These are phyloP conservation scores for Galeruca laticollis DNA, from an alignment of 2,888 invertebrate species.

Conservation along the genomic window DNA sequence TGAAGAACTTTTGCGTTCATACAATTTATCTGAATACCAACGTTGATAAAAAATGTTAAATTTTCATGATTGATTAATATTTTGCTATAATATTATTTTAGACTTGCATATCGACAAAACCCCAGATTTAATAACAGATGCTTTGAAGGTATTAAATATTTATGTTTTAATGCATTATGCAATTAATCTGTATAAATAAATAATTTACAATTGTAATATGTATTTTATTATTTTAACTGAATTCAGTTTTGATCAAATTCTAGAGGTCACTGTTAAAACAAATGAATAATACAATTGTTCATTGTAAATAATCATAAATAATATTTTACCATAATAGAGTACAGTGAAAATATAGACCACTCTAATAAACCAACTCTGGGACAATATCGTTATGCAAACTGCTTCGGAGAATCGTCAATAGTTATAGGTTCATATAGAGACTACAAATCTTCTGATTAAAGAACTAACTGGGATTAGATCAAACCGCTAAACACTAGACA, in stretches of 20 bases:
- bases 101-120: not conserved
- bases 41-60: too few relatives aligned
- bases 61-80: not conserved
- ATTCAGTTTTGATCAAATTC: not conserved
- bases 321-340: not conserved
- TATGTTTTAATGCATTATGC: constrained; percentile 3
- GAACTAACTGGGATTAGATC: too few relatives aligned
- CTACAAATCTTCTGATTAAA: too few relatives aligned
- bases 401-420: too few relatives aligned
- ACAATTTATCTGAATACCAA: too few relatives aligned
- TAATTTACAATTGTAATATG: not conserved
- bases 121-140: not conserved
- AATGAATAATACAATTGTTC: not conserved
- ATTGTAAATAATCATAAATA: not conserved
- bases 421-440: too few relatives aligned
- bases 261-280: not conserved
- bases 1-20: too few relatives aligned
- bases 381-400: too few relatives aligned
- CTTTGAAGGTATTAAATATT: not conserved
- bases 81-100: not conserved
- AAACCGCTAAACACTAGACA: too few relatives aligned
- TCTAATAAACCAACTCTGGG: too few relatives aligned
- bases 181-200: not conserved
- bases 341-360: not conserved
- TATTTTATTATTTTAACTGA: not conserved